phyloP scores from a whole-genome alignment of 2,113 vertebrate genomes.

The Ammospiza caudacuta region DNA sequence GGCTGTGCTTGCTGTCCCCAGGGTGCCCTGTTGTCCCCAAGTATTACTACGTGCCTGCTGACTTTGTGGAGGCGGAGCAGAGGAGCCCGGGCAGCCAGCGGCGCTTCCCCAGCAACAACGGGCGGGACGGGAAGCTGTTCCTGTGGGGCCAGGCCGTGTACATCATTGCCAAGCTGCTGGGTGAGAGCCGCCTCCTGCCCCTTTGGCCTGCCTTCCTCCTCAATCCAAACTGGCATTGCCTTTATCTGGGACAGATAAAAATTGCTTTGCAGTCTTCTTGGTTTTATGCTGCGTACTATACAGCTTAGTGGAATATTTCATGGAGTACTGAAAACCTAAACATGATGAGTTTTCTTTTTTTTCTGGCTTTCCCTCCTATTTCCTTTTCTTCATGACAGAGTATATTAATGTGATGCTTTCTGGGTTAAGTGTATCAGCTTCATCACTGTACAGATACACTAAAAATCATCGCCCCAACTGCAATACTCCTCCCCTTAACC shows the following conservation, averaged over 20 bases:
- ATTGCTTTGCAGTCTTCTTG: background rate
- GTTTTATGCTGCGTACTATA: background rate
- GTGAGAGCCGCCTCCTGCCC: constrained; percentile 69
- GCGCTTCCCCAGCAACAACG: constrained; percentile 93
- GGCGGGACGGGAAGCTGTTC: constrained; percentile 90
- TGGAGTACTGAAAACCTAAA: background rate
- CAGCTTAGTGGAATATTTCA: background rate
- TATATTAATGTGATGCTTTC: background rate
- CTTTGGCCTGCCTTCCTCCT: background rate
- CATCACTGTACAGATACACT: background rate
- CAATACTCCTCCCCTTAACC: too few relatives aligned
- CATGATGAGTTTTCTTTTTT: background rate
- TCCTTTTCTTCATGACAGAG: background rate
- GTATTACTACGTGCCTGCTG: constrained; percentile 94
- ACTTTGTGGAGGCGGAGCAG: constrained; percentile 93
- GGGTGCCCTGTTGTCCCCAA: constrained; percentile 90
- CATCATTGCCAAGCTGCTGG: constrained; percentile 91
- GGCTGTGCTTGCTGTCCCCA: constrained; percentile 54
- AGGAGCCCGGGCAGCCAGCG: constrained; percentile 90
- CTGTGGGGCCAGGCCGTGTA: constrained; percentile 95
- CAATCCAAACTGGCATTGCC: background rate
- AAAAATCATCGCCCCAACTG: too few relatives aligned
- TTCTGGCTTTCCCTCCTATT: background rate
- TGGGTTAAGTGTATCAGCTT: background rate
- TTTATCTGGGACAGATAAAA: background rate